Conservation (phyloP, 2,797 vertebrate genomes). For the Poecilia velifera region DNA sequence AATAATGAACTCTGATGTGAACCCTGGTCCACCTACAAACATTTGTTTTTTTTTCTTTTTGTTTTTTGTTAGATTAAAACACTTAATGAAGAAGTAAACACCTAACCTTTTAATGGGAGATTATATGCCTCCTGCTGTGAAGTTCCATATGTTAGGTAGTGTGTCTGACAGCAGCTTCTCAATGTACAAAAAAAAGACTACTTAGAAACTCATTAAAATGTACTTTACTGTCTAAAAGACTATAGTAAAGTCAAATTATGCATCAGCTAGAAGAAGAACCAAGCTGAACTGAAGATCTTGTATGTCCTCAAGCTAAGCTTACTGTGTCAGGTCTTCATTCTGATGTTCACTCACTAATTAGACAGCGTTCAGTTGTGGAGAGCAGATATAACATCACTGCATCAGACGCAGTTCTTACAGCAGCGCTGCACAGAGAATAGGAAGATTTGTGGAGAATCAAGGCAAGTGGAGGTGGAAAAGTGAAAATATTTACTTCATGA, state of each 20-base stretch:
- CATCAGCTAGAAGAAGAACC: neutral
- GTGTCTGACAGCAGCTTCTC: neutral
- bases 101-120: neutral
- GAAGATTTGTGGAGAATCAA: neutral
- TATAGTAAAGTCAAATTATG: neutral
- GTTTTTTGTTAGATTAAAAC: neutral
- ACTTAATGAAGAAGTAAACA: neutral
- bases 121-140: neutral
- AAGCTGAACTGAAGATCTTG: neutral
- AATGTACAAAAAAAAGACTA: neutral
- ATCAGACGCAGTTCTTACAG: neutral
- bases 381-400: neutral
- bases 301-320: neutral
- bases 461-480: neutral
- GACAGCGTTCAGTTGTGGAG: neutral
- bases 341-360: conserved; percentile 1
- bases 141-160: neutral
- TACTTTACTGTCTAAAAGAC: no score
- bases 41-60: neutral
- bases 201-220: neutral
- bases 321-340: neutral
- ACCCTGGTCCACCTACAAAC: neutral
- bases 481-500: neutral
- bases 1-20: no score
- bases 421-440: neutral